Percentiles rank a stretch among this genome's conserved stretches.
phyloP scores from a whole-genome alignment of 2,888 invertebrate species.

The Cerceris rybyensis region DNA sequence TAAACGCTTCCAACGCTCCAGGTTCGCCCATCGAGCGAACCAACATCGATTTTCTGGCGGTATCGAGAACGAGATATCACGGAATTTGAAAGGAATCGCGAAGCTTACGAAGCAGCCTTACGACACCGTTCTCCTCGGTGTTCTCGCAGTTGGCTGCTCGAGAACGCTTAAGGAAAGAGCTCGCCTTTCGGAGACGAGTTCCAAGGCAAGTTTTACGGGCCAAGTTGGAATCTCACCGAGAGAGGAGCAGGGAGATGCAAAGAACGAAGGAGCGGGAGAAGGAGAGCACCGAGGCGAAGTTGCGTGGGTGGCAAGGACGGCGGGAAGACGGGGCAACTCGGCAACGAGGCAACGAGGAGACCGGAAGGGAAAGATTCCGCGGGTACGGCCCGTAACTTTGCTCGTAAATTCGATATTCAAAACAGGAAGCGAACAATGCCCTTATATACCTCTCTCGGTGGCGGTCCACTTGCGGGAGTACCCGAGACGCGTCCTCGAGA shows the following conservation, averaged over 20 bases:
- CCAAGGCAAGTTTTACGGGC: constrained; percentile 71
- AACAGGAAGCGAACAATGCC: constrained; percentile 76
- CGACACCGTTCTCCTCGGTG: constrained; percentile 27
- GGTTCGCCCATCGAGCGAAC: no score
- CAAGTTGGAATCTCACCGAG: constrained; percentile 63
- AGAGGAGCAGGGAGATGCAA: no score
- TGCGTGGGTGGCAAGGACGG: constrained; percentile 19
- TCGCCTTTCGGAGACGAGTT: constrained; percentile 63
- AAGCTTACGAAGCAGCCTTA: constrained; percentile 32
- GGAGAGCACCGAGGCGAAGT: constrained; percentile 36
- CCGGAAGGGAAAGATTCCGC: constrained; percentile 58
- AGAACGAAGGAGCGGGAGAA: constrained; percentile 6
- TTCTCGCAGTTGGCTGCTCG: constrained; percentile 27
- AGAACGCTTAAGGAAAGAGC: constrained; percentile 65
- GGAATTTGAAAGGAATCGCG: constrained; percentile 23
- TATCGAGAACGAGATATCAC: not conserved
- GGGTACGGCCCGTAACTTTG: constrained; percentile 67
- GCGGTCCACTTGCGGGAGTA: constrained; percentile 39
- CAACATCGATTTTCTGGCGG: not conserved
- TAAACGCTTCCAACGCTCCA: no score
- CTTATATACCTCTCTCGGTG: constrained; percentile 55
- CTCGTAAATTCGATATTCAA: constrained; percentile 79
- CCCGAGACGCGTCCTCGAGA: constrained; percentile 23
- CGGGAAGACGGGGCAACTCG: constrained; percentile 20
- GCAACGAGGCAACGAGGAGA: constrained; percentile 25